Base-by-base conservation (phyloP, 2,888 invertebrate genomes). In the Parnassius orleans region DNA sequence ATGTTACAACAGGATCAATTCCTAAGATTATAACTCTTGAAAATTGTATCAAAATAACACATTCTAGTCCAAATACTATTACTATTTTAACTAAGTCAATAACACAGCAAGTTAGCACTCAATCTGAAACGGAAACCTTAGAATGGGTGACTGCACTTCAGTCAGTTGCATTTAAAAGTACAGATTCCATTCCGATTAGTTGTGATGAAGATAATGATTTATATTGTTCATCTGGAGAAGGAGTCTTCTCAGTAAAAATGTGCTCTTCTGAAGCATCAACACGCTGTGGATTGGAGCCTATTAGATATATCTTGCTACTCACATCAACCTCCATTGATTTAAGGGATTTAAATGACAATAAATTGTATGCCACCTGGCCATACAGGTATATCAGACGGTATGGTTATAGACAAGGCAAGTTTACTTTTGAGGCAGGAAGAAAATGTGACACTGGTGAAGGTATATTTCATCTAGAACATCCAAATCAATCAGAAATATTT, bases 371-470 rank as follows among this genome's bases (percentile, higher is more conserved):
- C 65, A 96, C 95, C 55, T 97, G 97, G 97, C 97, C 97, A 53
- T 96, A 96, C 81, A 93, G 95, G 71, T 97, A 94, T 77, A 96
- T 97, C 68, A 92, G 97, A 65, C 93, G 96, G 65, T 97, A 97
- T 82, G 97, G 97, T n/a, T 96, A 96, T 74, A 94, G 95, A 70
- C 95, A 95, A 80, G 96, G 96, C 51, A 96, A 95, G 82, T 97
- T 97, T 77, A 96, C 96, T 46, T 97, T 97, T 83, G 97, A 97
- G 91, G 97, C 97, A 19, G 97, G 97, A 0, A 92, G 97, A 64
- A 97, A 96, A 83, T 97, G 97, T 85, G 95, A 95, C 69, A 96
- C 96, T 1, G 97, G 97, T 0, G 97, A 97, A 86, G 97, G 97
- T 1, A 94, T 94, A 5, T 97, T 97, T 74, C 95, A 94, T 63